Conservation (phyloP, 2,888 invertebrate genomes). For the Steinernema carpocapsae region DNA sequence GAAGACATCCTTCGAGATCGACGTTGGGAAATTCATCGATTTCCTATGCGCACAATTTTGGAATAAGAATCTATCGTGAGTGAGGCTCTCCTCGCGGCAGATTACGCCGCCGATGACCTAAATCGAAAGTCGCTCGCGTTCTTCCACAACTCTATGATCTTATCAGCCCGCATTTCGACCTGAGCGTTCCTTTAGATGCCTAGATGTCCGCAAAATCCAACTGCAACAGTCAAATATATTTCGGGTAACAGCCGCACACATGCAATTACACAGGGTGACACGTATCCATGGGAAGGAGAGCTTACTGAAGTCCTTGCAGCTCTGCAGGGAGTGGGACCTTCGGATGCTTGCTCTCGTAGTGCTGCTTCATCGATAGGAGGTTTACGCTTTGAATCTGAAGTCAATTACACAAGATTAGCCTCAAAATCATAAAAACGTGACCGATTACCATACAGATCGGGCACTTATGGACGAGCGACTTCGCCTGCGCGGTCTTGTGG, state of each 20-base stretch:
- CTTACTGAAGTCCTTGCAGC: slow-evolving; percentile 62
- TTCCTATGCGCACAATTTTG: too few species aligned
- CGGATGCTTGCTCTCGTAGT: slow-evolving; percentile 98
- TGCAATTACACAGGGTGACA: too few species aligned
- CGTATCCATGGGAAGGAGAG: too few species aligned
- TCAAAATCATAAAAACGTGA: too few species aligned
- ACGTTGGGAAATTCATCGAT: slow-evolving; percentile 7
- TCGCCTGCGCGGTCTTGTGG: slow-evolving; percentile 1
- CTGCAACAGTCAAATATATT: too few species aligned
- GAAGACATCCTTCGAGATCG: slow-evolving; percentile 19
- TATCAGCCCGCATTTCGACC: not conserved
- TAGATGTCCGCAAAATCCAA: too few species aligned
- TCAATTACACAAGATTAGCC: too few species aligned
- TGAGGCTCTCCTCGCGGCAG: not conserved
- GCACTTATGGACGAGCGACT: slow-evolving; percentile 20
- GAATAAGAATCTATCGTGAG: too few species aligned
- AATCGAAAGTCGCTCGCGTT: not conserved
- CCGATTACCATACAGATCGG: not conserved
- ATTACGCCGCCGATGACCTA: not conserved
- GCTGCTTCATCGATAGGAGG: slow-evolving; percentile 77
- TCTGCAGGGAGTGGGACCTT: slow-evolving; percentile 85
- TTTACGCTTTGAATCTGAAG: too few species aligned
- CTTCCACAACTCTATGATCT: not conserved
- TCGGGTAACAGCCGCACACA: too few species aligned
- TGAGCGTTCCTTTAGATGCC: too few species aligned